Base-by-base conservation (phyloP, 2,113 vertebrate species). In the Carollia perspicillata region DNA sequence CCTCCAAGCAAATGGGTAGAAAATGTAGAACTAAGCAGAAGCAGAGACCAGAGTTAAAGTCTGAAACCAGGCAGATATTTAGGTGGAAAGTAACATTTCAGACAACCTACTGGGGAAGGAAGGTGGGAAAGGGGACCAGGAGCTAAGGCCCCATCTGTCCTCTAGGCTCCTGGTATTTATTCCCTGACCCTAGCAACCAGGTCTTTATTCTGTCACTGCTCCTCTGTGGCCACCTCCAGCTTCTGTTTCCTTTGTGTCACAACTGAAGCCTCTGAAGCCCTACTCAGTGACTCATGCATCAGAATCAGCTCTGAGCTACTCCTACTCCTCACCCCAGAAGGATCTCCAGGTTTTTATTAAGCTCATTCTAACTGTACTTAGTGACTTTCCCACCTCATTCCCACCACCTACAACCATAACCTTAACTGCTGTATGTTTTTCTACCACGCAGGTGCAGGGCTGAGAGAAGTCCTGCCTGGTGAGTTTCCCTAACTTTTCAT, bases 141-240 rank as follows among this genome's bases (percentile, higher is more conserved):
- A 79, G n/a, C 66, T 87, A 77, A 33, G 53, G 51, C 95, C 87
- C 95, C 97, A 90, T 94, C 81, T 89, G 66, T 69, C 60, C 51
- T 53, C 9, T 9, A 63, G 75, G 53, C 5, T 84, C 44, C 88
- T 37, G 40, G 51, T 85, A 20, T 90, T 90, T 86, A 89, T 53
- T 87, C 44, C 14, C n/a, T 65, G 75, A 51, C 30, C 93, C 77
- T 95, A 78, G 90, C 81, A 92, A 95, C 94, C 33, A 40, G 79
- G 71, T 72, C 94, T 96, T 97, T 97, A 63, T 97, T 97, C 65
- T 97, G 90, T 97, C 97, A 96, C 66, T 28, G 40, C 3, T 37
- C 13, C 49, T n/a, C 12, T 84, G 28, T 58, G 65, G 42, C 94
- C 89, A 7, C 40, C 78, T 51, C 60, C 33, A 74, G 84, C n/a